A percentile compares a stretch with the other conserved stretches of the same genome.
phyloP scores from a whole-genome alignment of 2,797 vertebrate species.

The Bovichtus diacanthus region DNA sequence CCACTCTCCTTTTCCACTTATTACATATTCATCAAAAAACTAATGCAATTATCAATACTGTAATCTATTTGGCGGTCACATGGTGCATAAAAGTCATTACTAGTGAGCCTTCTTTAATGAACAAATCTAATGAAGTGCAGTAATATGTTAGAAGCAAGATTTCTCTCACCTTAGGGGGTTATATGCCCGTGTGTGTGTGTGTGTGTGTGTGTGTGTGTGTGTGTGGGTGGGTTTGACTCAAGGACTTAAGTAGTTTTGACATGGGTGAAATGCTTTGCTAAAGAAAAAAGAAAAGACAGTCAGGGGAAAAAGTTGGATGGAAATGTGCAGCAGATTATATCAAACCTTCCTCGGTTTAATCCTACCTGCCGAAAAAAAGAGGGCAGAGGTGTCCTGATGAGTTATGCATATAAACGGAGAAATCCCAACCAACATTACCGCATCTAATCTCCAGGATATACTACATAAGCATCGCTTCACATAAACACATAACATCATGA shows the following conservation, averaged over 20 bases:
- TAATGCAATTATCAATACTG: slow-evolving; percentile 82
- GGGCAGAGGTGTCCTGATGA: slow-evolving; percentile 23
- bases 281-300: slow-evolving; percentile 61
- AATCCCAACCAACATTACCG: slow-evolving; percentile 42
- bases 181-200: slow-evolving; percentile 17
- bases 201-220: slow-evolving; percentile 17
- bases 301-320: slow-evolving; percentile 44
- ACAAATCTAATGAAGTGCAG: slow-evolving; percentile 86
- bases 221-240: slow-evolving; percentile 20
- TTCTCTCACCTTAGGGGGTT: slow-evolving; percentile 73
- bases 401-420: slow-evolving; percentile 21
- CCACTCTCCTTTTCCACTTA: slow-evolving; percentile 66
- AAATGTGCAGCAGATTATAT: slow-evolving; percentile 51
- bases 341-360: slow-evolving; percentile 38
- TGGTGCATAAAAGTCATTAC: slow-evolving; percentile 84
- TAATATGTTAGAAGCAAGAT: slow-evolving; percentile 74
- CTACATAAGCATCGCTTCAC: slow-evolving; percentile 50
- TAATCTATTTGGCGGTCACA: slow-evolving; percentile 83
- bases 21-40: slow-evolving; percentile 82
- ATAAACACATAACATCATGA: slow-evolving; percentile 66
- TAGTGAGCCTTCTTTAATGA: slow-evolving; percentile 85
- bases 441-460: slow-evolving; percentile 57
- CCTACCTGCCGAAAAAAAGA: slow-evolving; percentile 84
- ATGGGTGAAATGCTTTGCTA: slow-evolving; percentile 57
- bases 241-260: slow-evolving; percentile 65